Percentiles rank a stretch among this genome's conserved stretches.
Evolutionary conservation across 2,888 invertebrate genomes (phyloP).

Genomic region (Sepiola atlantica): DNA sequence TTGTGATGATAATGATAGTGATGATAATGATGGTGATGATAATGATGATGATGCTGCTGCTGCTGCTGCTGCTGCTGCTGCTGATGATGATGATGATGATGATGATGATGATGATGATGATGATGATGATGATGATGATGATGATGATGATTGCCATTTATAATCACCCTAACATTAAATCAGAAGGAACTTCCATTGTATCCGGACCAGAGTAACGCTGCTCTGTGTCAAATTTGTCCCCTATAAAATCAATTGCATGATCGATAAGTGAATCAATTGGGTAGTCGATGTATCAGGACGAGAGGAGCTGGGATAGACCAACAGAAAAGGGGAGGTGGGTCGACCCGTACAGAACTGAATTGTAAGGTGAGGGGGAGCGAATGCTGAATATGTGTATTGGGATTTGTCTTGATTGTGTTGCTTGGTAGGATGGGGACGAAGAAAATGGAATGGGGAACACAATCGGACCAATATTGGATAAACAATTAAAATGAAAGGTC

Average conservation of each 20-base stretch:
- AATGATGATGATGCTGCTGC: no score
- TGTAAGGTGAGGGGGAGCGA: background rate
- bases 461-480: background rate
- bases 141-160: background rate
- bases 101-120: background rate
- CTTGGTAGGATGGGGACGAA: background rate
- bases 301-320: background rate
- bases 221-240: background rate
- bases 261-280: background rate
- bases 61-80: no score
- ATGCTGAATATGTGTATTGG: background rate
- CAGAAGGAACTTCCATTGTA: background rate
- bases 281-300: background rate
- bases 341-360: background rate
- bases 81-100: no score
- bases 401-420: background rate
- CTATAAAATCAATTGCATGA: background rate
- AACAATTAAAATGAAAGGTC: background rate
- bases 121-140: no score
- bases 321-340: background rate
- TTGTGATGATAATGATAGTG: background rate
- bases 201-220: background rate
- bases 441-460: no score
- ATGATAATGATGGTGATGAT: no score
- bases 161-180: slow-evolving; percentile 16